A percentile compares a stretch with the other conserved stretches of the same genome.
Evolutionary conservation across 2,113 vertebrate genomes (phyloP).

Genomic region (Cynoglossus semilaevis): DNA sequence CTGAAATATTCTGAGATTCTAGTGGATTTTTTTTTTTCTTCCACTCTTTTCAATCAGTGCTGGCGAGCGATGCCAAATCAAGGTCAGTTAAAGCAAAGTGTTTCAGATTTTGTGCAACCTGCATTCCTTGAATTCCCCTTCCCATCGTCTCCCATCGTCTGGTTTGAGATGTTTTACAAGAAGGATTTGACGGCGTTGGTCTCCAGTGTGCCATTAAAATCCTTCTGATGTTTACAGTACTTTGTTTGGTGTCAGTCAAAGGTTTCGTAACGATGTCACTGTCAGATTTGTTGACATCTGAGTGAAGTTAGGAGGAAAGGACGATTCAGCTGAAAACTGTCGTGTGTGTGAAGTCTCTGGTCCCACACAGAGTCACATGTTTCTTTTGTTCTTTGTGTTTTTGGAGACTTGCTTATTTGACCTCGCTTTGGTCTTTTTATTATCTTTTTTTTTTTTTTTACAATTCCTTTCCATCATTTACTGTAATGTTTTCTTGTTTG

Average conservation of each 20-base stretch:
- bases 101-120: conserved; percentile 47
- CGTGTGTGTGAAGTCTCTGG: conserved; percentile 10
- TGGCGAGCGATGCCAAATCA: conserved; percentile 34
- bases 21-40: neutral
- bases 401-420: conserved; percentile 12
- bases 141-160: conserved; percentile 27
- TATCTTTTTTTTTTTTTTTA: conserved; percentile 30
- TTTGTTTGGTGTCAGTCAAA: conserved; percentile 51
- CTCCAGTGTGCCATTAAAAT: conserved; percentile 64
- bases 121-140: conserved; percentile 4
- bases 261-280: conserved; percentile 37
- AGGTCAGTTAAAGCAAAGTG: conserved; percentile 20
- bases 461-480: conserved; percentile 18
- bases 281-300: conserved; percentile 22
- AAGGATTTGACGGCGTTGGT: conserved; percentile 65
- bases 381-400: conserved; percentile 18
- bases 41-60: conserved; percentile 4
- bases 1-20: conserved; percentile 30
- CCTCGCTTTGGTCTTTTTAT: conserved; percentile 28
- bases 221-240: conserved; percentile 64
- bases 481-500: conserved; percentile 20
- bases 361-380: conserved; percentile 15
- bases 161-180: conserved; percentile 44
- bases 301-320: neutral
- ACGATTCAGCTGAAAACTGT: conserved; percentile 26